Conservation (phyloP, 2,888 invertebrate genomes). For the Ophion costatus region DNA sequence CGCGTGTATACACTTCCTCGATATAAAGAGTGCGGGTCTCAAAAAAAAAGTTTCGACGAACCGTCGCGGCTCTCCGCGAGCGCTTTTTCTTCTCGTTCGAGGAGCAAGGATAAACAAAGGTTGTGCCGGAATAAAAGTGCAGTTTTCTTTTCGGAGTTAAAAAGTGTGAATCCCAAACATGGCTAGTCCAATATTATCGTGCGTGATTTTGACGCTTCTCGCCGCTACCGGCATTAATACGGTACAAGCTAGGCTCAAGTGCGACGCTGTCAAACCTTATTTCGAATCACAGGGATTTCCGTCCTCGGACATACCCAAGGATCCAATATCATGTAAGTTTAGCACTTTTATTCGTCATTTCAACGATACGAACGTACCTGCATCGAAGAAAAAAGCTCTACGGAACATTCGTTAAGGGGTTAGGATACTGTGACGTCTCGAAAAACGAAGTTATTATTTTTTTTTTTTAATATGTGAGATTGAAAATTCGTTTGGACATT, state of each 20-base stretch:
- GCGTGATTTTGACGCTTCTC: constrained; percentile 75
- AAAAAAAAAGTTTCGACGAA: neutral
- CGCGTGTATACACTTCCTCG: neutral
- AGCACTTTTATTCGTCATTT: neutral
- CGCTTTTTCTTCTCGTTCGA: neutral
- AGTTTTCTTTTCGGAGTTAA: constrained; percentile 16
- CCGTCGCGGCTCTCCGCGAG: neutral
- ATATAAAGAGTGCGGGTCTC: neutral
- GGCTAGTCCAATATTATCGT: constrained; percentile 75
- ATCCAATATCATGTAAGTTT: constrained; percentile 85
- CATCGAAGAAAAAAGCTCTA: neutral
- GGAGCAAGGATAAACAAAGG: neutral
- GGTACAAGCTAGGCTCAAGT: constrained; percentile 80
- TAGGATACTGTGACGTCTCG: too few relatives aligned
- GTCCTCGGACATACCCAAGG: constrained; percentile 84
- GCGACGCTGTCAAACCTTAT: constrained; percentile 84
- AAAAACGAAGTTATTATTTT: too few relatives aligned
- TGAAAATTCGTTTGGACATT: too few relatives aligned
- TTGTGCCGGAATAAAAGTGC: constrained; percentile 43
- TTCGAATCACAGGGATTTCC: constrained; percentile 84
- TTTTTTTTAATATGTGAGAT: too few relatives aligned
- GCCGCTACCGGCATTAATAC: constrained; percentile 69
- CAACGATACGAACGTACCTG: neutral
- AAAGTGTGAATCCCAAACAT: constrained; percentile 65
- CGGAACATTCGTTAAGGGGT: neutral